Evolutionary conservation across 2,797 vertebrate species (phyloP).

Genomic region (Rhinoraja longicauda): DNA sequence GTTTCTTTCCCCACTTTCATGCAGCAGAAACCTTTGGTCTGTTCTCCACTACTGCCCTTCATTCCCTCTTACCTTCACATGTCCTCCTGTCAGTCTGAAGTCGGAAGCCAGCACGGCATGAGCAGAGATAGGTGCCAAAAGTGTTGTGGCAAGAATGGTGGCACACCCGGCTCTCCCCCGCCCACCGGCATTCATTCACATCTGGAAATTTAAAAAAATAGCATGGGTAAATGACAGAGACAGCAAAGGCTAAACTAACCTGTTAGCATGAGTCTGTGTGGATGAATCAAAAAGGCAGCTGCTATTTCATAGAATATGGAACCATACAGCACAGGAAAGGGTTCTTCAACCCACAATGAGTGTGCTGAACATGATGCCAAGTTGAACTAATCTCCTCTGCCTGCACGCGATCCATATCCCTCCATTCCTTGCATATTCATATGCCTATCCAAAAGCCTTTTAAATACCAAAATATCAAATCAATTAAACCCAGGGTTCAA

Average conservation of each 20-base stretch:
- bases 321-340: no score
- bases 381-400: no score
- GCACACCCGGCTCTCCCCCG: conserved; percentile 51
- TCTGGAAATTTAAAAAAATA: conserved; percentile 49
- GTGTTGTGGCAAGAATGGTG: conserved; percentile 65
- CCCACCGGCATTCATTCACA: conserved; percentile 61
- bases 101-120: conserved; percentile 59
- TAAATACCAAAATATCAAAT: not conserved
- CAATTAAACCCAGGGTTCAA: not conserved
- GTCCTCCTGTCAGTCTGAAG: conserved; percentile 54
- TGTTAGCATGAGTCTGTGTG: not conserved
- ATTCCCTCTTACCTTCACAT: conserved; percentile 56
- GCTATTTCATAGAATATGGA: no score
- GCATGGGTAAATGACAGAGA: conserved; percentile 11
- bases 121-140: conserved; percentile 61
- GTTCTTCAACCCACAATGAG: no score
- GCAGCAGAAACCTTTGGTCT: no score
- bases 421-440: no score
- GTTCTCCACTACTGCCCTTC: not conserved
- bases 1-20: not conserved
- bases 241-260: not conserved
- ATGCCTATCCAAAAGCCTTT: no score
- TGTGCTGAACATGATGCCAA: no score
- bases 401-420: no score
- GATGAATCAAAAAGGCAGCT: not conserved